Conservation (phyloP, 1,140 invertebrate genomes). For the Asobara japonica region DNA sequence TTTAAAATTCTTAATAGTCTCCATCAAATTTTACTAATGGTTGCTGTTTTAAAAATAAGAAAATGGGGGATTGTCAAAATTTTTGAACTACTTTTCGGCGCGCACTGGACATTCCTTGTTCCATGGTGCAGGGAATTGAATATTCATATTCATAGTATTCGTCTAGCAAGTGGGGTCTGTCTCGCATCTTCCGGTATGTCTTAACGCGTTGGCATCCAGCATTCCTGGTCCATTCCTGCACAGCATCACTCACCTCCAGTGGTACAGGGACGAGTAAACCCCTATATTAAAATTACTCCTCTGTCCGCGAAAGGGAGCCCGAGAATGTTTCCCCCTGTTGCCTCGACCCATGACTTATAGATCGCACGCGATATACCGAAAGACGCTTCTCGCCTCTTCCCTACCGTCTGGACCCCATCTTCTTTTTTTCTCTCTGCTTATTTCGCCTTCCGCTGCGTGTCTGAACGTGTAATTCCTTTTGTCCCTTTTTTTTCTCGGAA, state of each 20-base stretch:
- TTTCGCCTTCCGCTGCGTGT: neutral
- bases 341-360: conserved; percentile 17
- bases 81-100: too few species aligned
- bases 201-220: conserved; percentile 43
- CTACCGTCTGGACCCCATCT: neutral
- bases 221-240: conserved; percentile 15
- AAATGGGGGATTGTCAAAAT: too few species aligned
- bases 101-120: too few species aligned
- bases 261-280: conserved; percentile 20
- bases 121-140: too few species aligned
- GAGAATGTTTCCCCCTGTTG: neutral
- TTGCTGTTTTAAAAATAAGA: too few species aligned
- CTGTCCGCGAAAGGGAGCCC: conserved; percentile 5
- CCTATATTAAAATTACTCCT: conserved; percentile 44
- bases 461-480: neutral
- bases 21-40: too few species aligned
- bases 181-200: conserved; percentile 38
- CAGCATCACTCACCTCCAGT: neutral
- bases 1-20: neutral
- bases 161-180: neutral
- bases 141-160: neutral
- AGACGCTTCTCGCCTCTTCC: neutral
- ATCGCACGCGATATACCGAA: conserved; percentile 11
- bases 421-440: neutral
- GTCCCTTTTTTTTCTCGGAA: conserved; percentile 2